A percentile compares a stretch with the other conserved stretches of the same genome.
Conservation (phyloP, 1,140 invertebrate genomes). For the Dendroctonus ponderosae region DNA sequence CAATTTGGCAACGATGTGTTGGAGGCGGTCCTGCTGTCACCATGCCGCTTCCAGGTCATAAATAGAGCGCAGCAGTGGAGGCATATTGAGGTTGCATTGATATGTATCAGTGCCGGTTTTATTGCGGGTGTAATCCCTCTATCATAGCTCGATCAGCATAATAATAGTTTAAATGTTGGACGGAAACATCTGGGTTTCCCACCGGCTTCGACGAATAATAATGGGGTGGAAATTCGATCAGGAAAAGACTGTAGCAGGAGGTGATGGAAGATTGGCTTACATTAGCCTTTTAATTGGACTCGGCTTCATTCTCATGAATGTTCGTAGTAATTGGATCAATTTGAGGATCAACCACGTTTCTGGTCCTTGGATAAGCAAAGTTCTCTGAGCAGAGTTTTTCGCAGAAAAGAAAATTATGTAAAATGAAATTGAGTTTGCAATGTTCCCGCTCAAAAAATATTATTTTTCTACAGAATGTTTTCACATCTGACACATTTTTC, state of each 20-base stretch:
- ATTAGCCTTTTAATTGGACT: slow-evolving; percentile 32
- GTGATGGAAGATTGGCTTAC: slow-evolving; percentile 21
- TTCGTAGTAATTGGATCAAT: too few species aligned
- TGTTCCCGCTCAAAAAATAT: too few species aligned
- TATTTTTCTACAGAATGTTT: too few species aligned
- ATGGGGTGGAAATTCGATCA: slow-evolving; percentile 35
- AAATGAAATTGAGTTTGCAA: too few species aligned
- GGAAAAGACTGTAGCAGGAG: slow-evolving; percentile 26
- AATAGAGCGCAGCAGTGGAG: slow-evolving; percentile 44
- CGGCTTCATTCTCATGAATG: slow-evolving; percentile 7
- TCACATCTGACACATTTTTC: too few species aligned
- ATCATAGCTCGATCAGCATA: slow-evolving; percentile 52
- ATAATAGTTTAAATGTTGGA: slow-evolving; percentile 49
- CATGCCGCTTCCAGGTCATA: slow-evolving; percentile 44
- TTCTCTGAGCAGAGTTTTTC: too few species aligned
- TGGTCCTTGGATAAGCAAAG: too few species aligned
- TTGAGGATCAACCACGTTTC: too few species aligned
- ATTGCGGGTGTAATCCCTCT: slow-evolving; percentile 52
- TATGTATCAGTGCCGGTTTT: slow-evolving; percentile 51
- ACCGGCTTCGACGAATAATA: slow-evolving; percentile 19
- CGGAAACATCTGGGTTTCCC: slow-evolving; percentile 45
- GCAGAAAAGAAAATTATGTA: too few species aligned
- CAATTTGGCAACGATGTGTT: slow-evolving; percentile 24
- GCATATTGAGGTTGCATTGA: slow-evolving; percentile 52
- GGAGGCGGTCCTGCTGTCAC: slow-evolving; percentile 42